Conservation (phyloP, 2,797 vertebrate genomes). For the Halcyon leucocephala region DNA sequence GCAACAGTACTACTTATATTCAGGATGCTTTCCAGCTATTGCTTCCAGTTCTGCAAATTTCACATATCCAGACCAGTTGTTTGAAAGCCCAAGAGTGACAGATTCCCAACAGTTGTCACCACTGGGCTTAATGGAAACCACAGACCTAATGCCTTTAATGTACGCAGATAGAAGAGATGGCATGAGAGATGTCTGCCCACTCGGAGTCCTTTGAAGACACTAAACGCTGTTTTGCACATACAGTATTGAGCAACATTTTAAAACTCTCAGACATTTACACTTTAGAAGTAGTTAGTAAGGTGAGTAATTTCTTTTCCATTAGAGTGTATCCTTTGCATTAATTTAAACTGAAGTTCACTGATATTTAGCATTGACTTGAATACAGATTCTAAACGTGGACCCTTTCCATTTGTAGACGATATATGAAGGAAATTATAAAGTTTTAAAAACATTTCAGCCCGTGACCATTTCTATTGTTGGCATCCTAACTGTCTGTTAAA, state of each 20-base stretch:
- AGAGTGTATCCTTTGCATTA: constrained; percentile 49
- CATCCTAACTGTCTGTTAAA: neutral
- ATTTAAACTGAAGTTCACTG: constrained; percentile 65
- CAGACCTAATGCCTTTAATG: neutral
- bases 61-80: constrained; percentile 86
- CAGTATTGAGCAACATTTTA: constrained; percentile 26
- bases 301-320: neutral
- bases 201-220: constrained; percentile 22
- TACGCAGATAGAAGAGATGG: neutral
- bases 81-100: constrained; percentile 50
- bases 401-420: neutral
- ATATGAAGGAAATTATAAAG: neutral
- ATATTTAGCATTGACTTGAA: constrained; percentile 2
- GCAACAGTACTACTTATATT: constrained; percentile 92
- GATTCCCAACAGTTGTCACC: neutral
- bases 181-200: neutral
- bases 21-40: constrained; percentile 95
- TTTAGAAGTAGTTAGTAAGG: constrained; percentile 14
- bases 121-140: neutral
- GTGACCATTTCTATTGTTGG: neutral
- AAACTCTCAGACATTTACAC: constrained; percentile 3
- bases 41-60: constrained; percentile 92
- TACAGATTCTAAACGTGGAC: neutral
- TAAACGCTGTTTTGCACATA: constrained; percentile 75
- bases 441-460: neutral